Conservation (phyloP, 2,113 vertebrate species). For the Tor tambroides region DNA sequence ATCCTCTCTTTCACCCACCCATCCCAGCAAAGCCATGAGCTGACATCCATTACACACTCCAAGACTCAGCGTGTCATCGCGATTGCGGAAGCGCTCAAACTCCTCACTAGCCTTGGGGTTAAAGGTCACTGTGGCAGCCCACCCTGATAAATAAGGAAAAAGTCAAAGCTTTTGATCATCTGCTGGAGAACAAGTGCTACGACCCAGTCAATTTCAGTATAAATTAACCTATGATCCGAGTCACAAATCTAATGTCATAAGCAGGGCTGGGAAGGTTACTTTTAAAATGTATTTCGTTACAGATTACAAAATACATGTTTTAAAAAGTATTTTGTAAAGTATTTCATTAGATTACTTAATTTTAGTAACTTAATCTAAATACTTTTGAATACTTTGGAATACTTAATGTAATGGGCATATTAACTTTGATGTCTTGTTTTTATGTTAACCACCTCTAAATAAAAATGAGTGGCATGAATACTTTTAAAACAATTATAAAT, state of each 20-base stretch:
- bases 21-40: conserved; percentile 86
- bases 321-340: no score
- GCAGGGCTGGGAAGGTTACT: no score
- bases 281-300: no score
- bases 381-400: no score
- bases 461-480: no score
- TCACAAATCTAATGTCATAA: background rate
- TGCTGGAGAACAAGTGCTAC: background rate
- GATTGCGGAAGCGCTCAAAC: conserved; percentile 80
- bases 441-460: no score
- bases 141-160: conserved; percentile 72
- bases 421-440: no score
- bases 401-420: no score
- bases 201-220: background rate
- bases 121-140: conserved; percentile 85
- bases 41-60: conserved; percentile 94
- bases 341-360: no score
- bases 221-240: background rate
- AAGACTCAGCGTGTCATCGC: conserved; percentile 85
- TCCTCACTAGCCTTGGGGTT: conserved; percentile 77
- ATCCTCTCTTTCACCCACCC: conserved; percentile 77
- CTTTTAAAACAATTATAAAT: no score
- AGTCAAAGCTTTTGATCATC: background rate
- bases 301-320: no score
- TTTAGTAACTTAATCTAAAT: no score